Conservation (phyloP, 1,140 invertebrate genomes). For the Trichonephila clavipes region DNA sequence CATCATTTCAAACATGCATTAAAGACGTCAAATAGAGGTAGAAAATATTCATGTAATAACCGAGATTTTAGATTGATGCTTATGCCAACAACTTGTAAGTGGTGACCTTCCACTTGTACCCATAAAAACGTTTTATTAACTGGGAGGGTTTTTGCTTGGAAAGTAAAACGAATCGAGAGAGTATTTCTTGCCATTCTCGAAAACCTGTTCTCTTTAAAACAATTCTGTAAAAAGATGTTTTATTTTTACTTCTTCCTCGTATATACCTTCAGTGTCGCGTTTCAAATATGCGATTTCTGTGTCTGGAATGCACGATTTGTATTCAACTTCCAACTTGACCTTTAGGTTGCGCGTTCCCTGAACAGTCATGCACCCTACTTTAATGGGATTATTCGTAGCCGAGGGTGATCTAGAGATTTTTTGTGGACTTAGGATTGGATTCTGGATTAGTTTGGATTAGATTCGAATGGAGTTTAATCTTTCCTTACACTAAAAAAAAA, state of each 20-base stretch:
- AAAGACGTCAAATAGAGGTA: no score
- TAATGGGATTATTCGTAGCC: no score
- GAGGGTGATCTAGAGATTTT: no score
- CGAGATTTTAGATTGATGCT: no score
- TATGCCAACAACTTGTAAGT: background rate
- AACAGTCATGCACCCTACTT: background rate
- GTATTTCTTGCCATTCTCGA: background rate
- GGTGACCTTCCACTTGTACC: background rate
- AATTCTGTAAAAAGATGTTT: background rate
- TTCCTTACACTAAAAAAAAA: no score
- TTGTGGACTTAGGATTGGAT: no score
- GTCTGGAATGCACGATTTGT: background rate
- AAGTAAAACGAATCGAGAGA: background rate
- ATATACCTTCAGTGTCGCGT: background rate
- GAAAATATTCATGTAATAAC: no score
- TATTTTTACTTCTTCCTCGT: background rate
- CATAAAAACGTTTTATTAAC: constrained; percentile 13
- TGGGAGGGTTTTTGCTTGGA: background rate
- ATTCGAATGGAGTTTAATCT: no score
- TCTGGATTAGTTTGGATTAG: no score
- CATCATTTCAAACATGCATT: no score
- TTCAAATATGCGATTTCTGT: constrained; percentile 22
- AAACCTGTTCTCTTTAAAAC: background rate
- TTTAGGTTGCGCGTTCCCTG: background rate
- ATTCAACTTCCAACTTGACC: background rate